Percentiles rank a stretch among this genome's conserved stretches.
These are phyloP conservation scores for Triops cancriformis DNA, from an alignment of 1,140 invertebrate species.

Conservation along the genomic window DNA sequence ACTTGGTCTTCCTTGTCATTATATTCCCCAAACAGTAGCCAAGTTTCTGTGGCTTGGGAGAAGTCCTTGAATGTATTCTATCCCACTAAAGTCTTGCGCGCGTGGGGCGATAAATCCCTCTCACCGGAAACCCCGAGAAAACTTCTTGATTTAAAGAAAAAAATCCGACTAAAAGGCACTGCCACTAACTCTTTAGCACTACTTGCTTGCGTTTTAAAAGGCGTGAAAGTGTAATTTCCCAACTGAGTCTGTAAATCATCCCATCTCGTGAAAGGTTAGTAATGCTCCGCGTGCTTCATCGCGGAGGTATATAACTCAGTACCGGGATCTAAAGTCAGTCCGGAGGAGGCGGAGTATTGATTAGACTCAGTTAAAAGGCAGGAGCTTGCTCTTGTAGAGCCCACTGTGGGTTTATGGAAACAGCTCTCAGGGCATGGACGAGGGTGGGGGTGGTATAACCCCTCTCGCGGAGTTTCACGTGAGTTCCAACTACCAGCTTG, in stretches of 20 bases:
- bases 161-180: no score
- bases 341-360: neutral
- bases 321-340: neutral
- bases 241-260: neutral
- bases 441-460: neutral
- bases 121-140: no score
- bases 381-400: neutral
- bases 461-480: neutral
- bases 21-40: neutral
- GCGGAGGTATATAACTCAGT: constrained; percentile 4
- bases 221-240: no score
- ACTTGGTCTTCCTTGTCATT: no score
- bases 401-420: neutral
- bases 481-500: neutral
- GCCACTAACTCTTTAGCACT: no score
- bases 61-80: no score
- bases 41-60: neutral
- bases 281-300: neutral
- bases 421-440: neutral
- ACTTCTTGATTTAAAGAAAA: no score
- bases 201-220: no score
- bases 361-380: constrained; percentile 7
- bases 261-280: neutral
- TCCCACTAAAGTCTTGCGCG: no score
- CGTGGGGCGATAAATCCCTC: no score